A percentile compares a stretch with the other conserved stretches of the same genome.
These are phyloP conservation scores for Drosophila eohydei DNA, from an alignment of 2,888 invertebrate genomes.

Conservation along the genomic window DNA sequence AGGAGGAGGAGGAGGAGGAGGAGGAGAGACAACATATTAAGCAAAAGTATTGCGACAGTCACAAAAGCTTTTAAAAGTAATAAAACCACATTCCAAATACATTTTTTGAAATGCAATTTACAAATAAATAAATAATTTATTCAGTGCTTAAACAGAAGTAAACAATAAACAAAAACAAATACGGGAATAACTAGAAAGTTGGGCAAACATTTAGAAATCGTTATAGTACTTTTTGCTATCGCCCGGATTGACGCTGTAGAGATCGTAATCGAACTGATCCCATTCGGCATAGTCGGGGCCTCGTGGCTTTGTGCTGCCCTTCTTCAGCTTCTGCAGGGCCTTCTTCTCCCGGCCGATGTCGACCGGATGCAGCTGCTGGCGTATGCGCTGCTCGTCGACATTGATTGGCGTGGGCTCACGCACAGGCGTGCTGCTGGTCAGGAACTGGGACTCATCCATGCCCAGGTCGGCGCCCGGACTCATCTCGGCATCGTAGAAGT, in stretches of 20 bases:
- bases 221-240: slow-evolving; percentile 62
- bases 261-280: slow-evolving; percentile 83
- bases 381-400: slow-evolving; percentile 67
- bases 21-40: not conserved
- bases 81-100: slow-evolving; percentile 39
- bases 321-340: slow-evolving; percentile 66
- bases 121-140: slow-evolving; percentile 80
- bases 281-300: slow-evolving; percentile 72
- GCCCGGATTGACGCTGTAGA: slow-evolving; percentile 76
- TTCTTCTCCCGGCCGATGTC: slow-evolving; percentile 69
- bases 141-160: slow-evolving; percentile 58
- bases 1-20: not conserved
- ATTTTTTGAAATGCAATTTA: slow-evolving; percentile 44
- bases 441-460: slow-evolving; percentile 77
- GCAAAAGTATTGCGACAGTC: slow-evolving; percentile 3
- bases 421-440: slow-evolving; percentile 60
- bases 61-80: slow-evolving; percentile 27
- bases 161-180: slow-evolving; percentile 49
- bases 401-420: slow-evolving; percentile 74
- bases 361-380: slow-evolving; percentile 63
- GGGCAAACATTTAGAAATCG: slow-evolving; percentile 45
- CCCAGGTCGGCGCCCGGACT: slow-evolving; percentile 64
- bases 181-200: slow-evolving; percentile 25
- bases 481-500: slow-evolving; percentile 69
- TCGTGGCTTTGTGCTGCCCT: slow-evolving; percentile 70